phyloP scores from a whole-genome alignment of 2,797 vertebrate species.

The Enteromius treurensis region DNA sequence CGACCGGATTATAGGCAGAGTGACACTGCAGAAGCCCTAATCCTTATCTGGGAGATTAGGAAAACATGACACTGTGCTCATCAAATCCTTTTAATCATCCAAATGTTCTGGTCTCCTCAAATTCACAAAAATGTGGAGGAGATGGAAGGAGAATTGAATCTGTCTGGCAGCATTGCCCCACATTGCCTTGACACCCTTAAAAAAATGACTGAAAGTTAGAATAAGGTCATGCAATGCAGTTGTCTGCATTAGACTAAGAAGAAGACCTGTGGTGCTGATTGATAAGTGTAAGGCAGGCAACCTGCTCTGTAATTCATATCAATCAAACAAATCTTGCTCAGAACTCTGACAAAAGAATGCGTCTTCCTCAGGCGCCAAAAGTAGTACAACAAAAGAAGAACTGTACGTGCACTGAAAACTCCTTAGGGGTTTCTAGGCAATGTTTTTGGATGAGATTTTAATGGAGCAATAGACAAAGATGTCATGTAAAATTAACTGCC shows the following conservation, averaged over 20 bases:
- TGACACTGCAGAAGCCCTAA: constrained; percentile 70
- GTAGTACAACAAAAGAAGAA: constrained; percentile 4
- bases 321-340: constrained; percentile 18
- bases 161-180: constrained; percentile 12
- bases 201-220: constrained; percentile 23
- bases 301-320: constrained; percentile 12
- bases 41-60: constrained; percentile 75
- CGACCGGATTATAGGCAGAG: constrained; percentile 68
- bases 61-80: constrained; percentile 71
- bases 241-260: neutral
- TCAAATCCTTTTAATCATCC: constrained; percentile 76
- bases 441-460: constrained; percentile 12
- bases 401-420: neutral
- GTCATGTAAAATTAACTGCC: constrained; percentile 32
- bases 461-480: constrained; percentile 26
- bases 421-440: constrained; percentile 6
- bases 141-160: constrained; percentile 20
- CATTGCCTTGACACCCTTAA: neutral
- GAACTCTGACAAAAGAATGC: constrained; percentile 15
- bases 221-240: neutral
- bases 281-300: constrained; percentile 18
- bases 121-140: constrained; percentile 37
- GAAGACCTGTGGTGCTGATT: neutral
- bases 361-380: neutral
- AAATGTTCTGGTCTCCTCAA: constrained; percentile 69